Conservation (phyloP, 2,113 vertebrate species). For the Macaca fascicularis region T2T-MFA8v1.1 NC_088394.1:44053001-44053500, state of each 20-base stretch:
- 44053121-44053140: not conserved
- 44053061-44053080: not conserved
- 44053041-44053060: not conserved
- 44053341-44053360: not conserved
- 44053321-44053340: not conserved
- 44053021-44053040: not conserved
- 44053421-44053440: not conserved
- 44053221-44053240: no score
- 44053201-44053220: not conserved
- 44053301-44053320: not conserved
- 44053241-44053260: no score
- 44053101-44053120: not conserved
- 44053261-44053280: not conserved
- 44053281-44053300: not conserved
- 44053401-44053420: not conserved
- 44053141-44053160: not conserved
- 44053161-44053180: not conserved
- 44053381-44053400: not conserved
- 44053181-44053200: not conserved
- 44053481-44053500: not conserved
- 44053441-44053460: not conserved
- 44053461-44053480: not conserved
- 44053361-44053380: not conserved
- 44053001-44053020: not conserved
- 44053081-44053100: not conserved